phyloP scores from a whole-genome alignment of 2,113 vertebrate species.

The Epinephelus fuscoguttatus region DNA sequence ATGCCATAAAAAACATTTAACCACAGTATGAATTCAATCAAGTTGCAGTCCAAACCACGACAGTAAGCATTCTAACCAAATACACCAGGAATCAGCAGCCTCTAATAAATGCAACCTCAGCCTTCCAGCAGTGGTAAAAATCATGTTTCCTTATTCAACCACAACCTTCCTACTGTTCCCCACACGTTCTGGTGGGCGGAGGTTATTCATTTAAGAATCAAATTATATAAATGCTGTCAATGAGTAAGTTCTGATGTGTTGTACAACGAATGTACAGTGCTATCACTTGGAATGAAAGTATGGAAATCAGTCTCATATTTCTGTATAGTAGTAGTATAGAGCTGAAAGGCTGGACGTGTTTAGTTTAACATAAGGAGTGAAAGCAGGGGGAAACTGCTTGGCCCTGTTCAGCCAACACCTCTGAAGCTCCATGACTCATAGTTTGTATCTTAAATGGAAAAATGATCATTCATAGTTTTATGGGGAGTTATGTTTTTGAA shows the following conservation, averaged over 20 bases:
- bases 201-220: not conserved
- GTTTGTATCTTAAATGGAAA: not conserved
- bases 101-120: not conserved
- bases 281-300: not conserved
- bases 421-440: not conserved
- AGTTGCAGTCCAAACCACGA: not conserved
- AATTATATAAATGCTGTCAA: not conserved
- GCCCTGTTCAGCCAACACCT: not conserved
- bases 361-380: not conserved
- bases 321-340: not conserved
- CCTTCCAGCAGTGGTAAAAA: not conserved
- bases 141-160: not conserved
- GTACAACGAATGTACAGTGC: not conserved
- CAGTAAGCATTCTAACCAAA: not conserved
- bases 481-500: not conserved
- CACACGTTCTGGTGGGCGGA: not conserved
- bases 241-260: too few relatives aligned
- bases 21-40: not conserved
- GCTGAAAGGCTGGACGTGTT: not conserved
- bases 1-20: not conserved
- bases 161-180: not conserved
- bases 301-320: not conserved
- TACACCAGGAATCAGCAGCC: not conserved
- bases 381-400: not conserved
- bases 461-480: not conserved